Base-by-base conservation (phyloP, 2,888 invertebrate genomes). In the Drosophila demipolita region DNA sequence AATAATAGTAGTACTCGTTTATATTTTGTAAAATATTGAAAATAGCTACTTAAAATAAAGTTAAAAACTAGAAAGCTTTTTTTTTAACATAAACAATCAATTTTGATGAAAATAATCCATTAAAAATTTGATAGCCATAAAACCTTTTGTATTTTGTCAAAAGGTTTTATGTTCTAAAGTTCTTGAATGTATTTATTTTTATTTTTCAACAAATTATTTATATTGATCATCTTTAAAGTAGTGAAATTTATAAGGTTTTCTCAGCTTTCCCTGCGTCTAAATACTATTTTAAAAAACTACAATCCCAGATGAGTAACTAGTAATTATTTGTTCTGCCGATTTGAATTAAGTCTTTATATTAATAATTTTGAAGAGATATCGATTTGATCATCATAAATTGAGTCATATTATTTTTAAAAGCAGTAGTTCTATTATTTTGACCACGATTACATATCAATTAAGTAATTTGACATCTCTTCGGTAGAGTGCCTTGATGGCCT, bases 401-500 rank as follows among this genome's bases (percentile, higher is more conserved):
- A 9, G 8, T 40, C 1, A n/a, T n/a, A 40, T n/a, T 40, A n/a
- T 40, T n/a, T n/a, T n/a, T 4, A 40, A 40, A 40, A 11, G 40
- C n/a, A n/a, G 2, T 9, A 5, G 1, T 5, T n/a, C 17, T 40
- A 40, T 40, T n/a, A 40, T n/a, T 40, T n/a, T 40, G n/a, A 9
- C n/a, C 3, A 9, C 4, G 3, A n/a, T 4, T 11, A 29, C 29
- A 17, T 38, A 38, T n/a, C 4, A 2, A 1, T 9, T 23, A n/a
- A 26, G 9, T 17, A 32, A 20, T 8, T 29, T 3, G 15, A 8
- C 0, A 7, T 23, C 29, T 59, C 15, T 0, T n/a, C 7, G 40
- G 9, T 11, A 93, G 91, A 93, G 93, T 74, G 93, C 93, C 0
- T 67, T 93, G 9, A 91, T 93, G 87, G 93, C 93, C 11, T 93